Percentiles rank a stretch among this genome's conserved stretches.
These are phyloP conservation scores for Adelosebastes latens DNA, from an alignment of 2,797 vertebrate genomes.

Conservation along the genomic window DNA sequence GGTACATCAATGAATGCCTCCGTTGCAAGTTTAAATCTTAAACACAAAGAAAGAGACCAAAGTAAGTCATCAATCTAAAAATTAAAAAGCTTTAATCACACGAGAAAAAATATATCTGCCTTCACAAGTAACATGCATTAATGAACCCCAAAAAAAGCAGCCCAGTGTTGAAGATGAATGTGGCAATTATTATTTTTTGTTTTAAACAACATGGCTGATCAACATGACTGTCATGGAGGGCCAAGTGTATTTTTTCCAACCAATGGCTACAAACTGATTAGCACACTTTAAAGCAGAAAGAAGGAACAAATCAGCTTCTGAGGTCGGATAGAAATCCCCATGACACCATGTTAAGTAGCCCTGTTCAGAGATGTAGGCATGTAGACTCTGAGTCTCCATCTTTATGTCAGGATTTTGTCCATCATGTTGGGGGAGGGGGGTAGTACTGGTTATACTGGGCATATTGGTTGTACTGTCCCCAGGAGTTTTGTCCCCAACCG, in stretches of 20 bases:
- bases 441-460: slow-evolving; percentile 96
- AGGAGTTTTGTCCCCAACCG: slow-evolving; percentile 90
- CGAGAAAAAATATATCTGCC: slow-evolving; percentile 46
- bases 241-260: slow-evolving; percentile 23
- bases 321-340: slow-evolving; percentile 38
- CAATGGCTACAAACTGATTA: slow-evolving; percentile 35
- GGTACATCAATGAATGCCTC: slow-evolving; percentile 42
- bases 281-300: slow-evolving; percentile 33
- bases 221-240: slow-evolving; percentile 36
- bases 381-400: slow-evolving; percentile 48
- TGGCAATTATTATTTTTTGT: slow-evolving; percentile 25
- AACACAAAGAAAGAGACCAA: slow-evolving; percentile 70
- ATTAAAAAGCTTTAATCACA: slow-evolving; percentile 50
- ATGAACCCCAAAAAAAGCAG: slow-evolving; percentile 56
- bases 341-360: slow-evolving; percentile 32
- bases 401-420: slow-evolving; percentile 22
- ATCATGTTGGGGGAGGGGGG: slow-evolving; percentile 94
- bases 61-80: slow-evolving; percentile 66
- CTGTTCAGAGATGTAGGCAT: slow-evolving; percentile 36
- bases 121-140: slow-evolving; percentile 74
- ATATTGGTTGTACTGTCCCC: slow-evolving; percentile 89
- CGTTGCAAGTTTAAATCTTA: slow-evolving; percentile 59
- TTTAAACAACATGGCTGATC: slow-evolving; percentile 43
- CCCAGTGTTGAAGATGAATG: slow-evolving; percentile 48
- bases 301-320: slow-evolving; percentile 25